These are phyloP conservation scores for Psettodes erumei DNA, from an alignment of 2,113 vertebrate genomes.

Conservation along the genomic window DNA sequence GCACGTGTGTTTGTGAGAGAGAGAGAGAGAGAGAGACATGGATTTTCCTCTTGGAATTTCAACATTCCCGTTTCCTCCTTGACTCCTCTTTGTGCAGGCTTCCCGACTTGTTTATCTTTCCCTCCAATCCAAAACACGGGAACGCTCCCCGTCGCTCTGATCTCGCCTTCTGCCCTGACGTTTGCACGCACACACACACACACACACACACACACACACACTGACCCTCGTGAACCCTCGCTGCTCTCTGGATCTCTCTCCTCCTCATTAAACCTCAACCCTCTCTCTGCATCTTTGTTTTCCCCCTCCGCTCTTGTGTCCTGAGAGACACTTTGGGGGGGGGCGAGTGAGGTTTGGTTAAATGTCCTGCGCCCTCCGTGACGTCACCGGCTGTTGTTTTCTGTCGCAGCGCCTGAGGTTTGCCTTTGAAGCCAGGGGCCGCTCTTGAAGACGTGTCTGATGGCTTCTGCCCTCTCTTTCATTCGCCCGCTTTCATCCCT, in stretches of 20 bases:
- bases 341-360: slow-evolving; percentile 22
- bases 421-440: slow-evolving; percentile 70
- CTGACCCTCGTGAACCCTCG: slow-evolving; percentile 51
- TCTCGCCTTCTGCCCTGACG: slow-evolving; percentile 47
- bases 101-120: slow-evolving; percentile 71
- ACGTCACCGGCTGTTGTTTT: slow-evolving; percentile 71
- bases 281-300: slow-evolving; percentile 51
- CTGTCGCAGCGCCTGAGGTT: slow-evolving; percentile 70
- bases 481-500: slow-evolving; percentile 75
- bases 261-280: slow-evolving; percentile 50
- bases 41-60: slow-evolving; percentile 62
- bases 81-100: slow-evolving; percentile 56
- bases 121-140: slow-evolving; percentile 66
- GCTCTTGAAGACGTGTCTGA: slow-evolving; percentile 71
- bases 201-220: slow-evolving; percentile 31
- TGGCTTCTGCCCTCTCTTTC: slow-evolving; percentile 71
- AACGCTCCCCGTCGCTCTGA: slow-evolving; percentile 56
- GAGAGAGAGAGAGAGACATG: neutral
- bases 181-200: slow-evolving; percentile 32
- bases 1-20: slow-evolving; percentile 18
- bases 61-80: slow-evolving; percentile 67
- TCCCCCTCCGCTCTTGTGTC: slow-evolving; percentile 14
- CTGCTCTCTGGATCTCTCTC: slow-evolving; percentile 15
- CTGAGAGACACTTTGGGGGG: neutral
- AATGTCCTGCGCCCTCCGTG: slow-evolving; percentile 51